A percentile compares a stretch with the other conserved stretches of the same genome.
Conservation (phyloP, 64 coral and sea anemone genomes). For the Pachyseris speciosa region DNA sequence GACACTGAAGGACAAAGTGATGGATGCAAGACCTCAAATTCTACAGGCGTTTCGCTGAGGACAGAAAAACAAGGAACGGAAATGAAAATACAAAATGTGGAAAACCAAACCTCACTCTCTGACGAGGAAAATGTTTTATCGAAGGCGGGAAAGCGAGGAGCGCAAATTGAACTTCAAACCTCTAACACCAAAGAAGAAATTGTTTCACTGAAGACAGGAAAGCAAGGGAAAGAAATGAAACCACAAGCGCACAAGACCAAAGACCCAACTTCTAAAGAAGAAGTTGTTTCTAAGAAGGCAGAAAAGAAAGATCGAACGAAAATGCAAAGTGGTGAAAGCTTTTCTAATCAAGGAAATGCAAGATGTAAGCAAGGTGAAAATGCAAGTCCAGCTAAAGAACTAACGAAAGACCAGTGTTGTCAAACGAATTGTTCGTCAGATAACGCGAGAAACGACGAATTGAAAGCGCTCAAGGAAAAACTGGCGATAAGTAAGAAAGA, state of each 20-base stretch:
- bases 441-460: background rate
- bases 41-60: no score
- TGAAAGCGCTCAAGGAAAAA: slow-evolving; percentile 2
- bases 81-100: no score
- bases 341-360: background rate
- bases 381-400: background rate
- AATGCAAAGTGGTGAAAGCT: no score
- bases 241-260: background rate
- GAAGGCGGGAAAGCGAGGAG: no score
- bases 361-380: background rate
- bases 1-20: background rate
- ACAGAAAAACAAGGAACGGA: no score
- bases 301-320: no score
- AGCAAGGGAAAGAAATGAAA: no score
- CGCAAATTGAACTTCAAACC: no score
- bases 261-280: background rate
- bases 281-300: background rate
- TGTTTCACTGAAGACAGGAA: no score
- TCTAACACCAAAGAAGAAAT: no score
- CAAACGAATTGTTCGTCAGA: background rate
- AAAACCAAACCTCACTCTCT: no score
- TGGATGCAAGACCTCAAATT: background rate
- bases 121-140: no score
- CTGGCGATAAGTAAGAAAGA: slow-evolving; percentile 30
- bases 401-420: background rate